Conservation (phyloP, 2,888 invertebrate genomes). For the Tinea pellionella region DNA sequence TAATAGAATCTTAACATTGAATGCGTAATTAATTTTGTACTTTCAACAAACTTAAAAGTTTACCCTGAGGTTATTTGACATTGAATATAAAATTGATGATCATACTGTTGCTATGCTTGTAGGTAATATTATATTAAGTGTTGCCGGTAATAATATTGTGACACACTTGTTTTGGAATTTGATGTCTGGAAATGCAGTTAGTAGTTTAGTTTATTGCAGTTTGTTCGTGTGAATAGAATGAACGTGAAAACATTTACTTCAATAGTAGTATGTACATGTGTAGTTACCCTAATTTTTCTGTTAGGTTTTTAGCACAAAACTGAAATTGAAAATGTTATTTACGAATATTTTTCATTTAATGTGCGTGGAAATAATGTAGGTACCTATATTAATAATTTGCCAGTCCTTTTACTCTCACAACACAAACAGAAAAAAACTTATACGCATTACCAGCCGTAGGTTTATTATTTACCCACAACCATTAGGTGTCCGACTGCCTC, state of each 20-base stretch:
- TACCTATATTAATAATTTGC: not conserved
- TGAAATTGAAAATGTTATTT: not conserved
- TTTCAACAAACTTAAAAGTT: not conserved
- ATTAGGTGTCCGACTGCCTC: not conserved
- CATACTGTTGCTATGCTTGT: not conserved
- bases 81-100: not conserved
- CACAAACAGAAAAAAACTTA: not conserved
- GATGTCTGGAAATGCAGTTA: not conserved
- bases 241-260: not conserved
- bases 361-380: not conserved
- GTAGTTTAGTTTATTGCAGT: not conserved
- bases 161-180: slow-evolving; percentile 34
- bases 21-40: not conserved
- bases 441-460: not conserved
- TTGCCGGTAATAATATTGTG: slow-evolving; percentile 48
- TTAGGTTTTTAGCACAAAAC: too few species aligned
- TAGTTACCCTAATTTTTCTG: not conserved
- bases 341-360: not conserved
- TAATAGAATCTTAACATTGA: too few species aligned
- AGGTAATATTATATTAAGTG: slow-evolving; percentile 41
- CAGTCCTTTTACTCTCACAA: not conserved
- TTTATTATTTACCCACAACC: not conserved
- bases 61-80: too few species aligned
- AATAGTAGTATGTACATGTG: too few species aligned
- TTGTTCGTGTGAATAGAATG: not conserved